Evolutionary conservation across 1,140 invertebrate genomes (phyloP).

Genomic region (Lamellibrachia luymesi): DNA sequence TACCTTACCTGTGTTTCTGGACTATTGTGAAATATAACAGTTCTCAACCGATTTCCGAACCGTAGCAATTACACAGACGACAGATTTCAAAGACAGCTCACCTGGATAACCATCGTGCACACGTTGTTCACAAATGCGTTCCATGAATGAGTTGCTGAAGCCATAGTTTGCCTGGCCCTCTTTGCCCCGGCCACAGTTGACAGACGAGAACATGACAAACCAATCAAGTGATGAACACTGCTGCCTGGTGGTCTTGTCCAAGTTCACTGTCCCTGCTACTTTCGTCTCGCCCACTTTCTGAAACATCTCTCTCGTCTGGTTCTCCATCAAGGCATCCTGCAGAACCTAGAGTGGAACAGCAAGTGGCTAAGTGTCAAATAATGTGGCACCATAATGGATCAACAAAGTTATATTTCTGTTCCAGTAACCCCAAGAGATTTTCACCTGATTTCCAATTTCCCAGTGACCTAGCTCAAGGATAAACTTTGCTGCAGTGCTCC

Average conservation of each 20-base stretch:
- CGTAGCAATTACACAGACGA: too few relatives aligned
- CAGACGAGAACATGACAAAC: constrained; percentile 88
- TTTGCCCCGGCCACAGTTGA: constrained; percentile 92
- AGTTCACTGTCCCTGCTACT: constrained; percentile 68
- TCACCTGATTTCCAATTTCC: too few relatives aligned
- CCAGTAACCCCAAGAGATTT: too few relatives aligned
- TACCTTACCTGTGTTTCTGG: too few relatives aligned
- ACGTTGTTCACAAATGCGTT: constrained; percentile 84
- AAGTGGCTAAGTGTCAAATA: neutral
- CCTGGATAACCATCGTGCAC: constrained; percentile 73
- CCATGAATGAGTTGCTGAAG: constrained; percentile 93
- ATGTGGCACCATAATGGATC: neutral
- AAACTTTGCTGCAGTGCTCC: too few relatives aligned
- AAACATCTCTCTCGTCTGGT: constrained; percentile 80
- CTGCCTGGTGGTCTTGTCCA: constrained; percentile 73
- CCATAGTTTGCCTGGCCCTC: constrained; percentile 94
- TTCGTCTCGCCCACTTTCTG: constrained; percentile 66
- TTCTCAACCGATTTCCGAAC: too few relatives aligned
- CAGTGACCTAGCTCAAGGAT: too few relatives aligned
- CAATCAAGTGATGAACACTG: constrained; percentile 76
- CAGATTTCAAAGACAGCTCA: constrained; percentile 18
- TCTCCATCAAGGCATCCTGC: constrained; percentile 83
- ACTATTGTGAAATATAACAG: too few relatives aligned
- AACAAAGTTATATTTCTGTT: too few relatives aligned
- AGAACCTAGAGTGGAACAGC: constrained; percentile 62